Evolutionary conservation across 2,888 invertebrate genomes (phyloP).

Genomic region (Mimumesa dahlbomi): DNA sequence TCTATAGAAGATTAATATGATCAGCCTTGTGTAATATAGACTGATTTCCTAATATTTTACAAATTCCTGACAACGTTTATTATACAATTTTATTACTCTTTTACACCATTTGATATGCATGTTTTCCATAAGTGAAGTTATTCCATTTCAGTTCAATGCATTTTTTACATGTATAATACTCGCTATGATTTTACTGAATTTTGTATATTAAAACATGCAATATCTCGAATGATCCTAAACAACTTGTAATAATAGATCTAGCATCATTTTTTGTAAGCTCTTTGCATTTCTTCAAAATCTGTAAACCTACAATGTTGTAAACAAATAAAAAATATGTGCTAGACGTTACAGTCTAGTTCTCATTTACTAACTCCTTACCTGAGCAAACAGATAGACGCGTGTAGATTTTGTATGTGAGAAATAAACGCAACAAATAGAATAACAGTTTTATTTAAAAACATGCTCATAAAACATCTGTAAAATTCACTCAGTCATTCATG

Average conservation of each 20-base stretch:
- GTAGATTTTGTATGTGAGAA: conserved; percentile 10
- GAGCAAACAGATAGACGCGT: conserved; percentile 1
- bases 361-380: conserved; percentile 14
- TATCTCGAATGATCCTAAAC: conserved; percentile 19
- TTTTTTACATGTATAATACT: conserved; percentile 5
- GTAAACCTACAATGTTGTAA: conserved; percentile 43
- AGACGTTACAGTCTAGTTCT: conserved; percentile 37
- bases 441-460: conserved; percentile 25
- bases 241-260: conserved; percentile 28
- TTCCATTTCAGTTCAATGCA: neutral
- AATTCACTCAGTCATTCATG: conserved; percentile 4
- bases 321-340: conserved; percentile 48
- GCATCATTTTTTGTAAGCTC: conserved; percentile 20
- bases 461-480: conserved; percentile 22
- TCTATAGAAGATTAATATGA: conserved; percentile 13
- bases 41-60: conserved; percentile 15
- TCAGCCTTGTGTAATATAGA: conserved; percentile 9
- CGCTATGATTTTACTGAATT: conserved; percentile 1
- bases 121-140: neutral
- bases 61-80: conserved; percentile 37
- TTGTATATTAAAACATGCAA: conserved; percentile 3
- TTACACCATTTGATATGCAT: conserved; percentile 36
- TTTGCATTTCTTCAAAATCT: conserved; percentile 32
- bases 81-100: conserved; percentile 35
- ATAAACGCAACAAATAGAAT: conserved; percentile 20